These are phyloP conservation scores for Cirrhinus molitorella DNA, from an alignment of 2,797 vertebrate genomes.

Conservation along the genomic window DNA sequence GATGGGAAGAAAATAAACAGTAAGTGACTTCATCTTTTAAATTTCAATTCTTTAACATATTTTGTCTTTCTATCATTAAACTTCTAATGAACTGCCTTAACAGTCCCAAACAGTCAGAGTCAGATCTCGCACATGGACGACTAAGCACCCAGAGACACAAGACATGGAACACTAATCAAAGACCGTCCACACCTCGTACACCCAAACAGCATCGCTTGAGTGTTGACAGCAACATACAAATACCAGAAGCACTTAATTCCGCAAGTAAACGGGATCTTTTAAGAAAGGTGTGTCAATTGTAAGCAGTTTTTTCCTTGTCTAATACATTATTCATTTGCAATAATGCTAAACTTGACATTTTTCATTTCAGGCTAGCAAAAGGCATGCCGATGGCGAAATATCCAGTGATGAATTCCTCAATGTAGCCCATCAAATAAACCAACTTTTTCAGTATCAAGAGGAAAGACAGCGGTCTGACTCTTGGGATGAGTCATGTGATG, in stretches of 20 bases:
- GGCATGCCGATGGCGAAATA: slow-evolving; percentile 90
- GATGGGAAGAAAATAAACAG: slow-evolving; percentile 97
- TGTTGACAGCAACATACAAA: slow-evolving; percentile 95
- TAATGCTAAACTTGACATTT: background rate
- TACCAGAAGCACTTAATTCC: slow-evolving; percentile 91
- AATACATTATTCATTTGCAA: background rate
- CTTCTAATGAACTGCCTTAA: background rate
- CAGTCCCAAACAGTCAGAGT: slow-evolving; percentile 85
- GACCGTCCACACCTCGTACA: slow-evolving; percentile 84
- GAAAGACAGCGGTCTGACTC: slow-evolving; percentile 88
- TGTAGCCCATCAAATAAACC: slow-evolving; percentile 94
- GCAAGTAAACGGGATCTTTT: slow-evolving; percentile 95
- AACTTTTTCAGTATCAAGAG: slow-evolving; percentile 97
- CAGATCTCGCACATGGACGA: slow-evolving; percentile 81
- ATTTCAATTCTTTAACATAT: background rate
- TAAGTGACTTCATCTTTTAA: slow-evolving; percentile 72
- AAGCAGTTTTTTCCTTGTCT: background rate
- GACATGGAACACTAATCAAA: slow-evolving; percentile 80
- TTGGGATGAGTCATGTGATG: slow-evolving; percentile 85
- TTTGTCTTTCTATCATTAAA: background rate
- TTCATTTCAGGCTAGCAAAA: slow-evolving; percentile 85
- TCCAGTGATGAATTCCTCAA: slow-evolving; percentile 93
- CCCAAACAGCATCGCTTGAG: slow-evolving; percentile 92
- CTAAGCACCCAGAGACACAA: slow-evolving; percentile 85
- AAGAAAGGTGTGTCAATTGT: slow-evolving; percentile 82